phyloP scores from a whole-genome alignment of 2,797 vertebrate species.

The Hyperoplus immaculatus region DNA sequence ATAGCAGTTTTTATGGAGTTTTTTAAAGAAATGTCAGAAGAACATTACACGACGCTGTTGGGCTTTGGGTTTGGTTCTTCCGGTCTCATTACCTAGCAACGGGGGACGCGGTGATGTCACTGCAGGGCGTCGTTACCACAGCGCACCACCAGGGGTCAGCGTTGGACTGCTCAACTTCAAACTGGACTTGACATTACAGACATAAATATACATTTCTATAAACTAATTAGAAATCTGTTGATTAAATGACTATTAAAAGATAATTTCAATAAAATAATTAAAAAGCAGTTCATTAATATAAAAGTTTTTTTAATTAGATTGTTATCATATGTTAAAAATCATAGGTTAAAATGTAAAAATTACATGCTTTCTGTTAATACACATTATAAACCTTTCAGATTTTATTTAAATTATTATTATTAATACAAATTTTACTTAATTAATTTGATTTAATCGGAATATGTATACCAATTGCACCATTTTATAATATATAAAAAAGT shows the following conservation, averaged over 20 bases:
- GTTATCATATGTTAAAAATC: too few species aligned
- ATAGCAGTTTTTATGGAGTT: accelerated
- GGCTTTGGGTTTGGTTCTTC: conserved; percentile 52
- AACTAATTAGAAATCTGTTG: neutral
- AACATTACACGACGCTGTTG: conserved; percentile 22
- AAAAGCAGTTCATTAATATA: too few species aligned
- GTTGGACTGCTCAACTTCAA: neutral
- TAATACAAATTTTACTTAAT: too few species aligned
- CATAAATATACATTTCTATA: neutral
- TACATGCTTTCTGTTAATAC: too few species aligned
- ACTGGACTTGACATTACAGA: neutral
- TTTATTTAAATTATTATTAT: too few species aligned
- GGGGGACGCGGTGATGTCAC: conserved; percentile 74
- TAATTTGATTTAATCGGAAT: neutral
- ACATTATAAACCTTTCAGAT: too few species aligned
- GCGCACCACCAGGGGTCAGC: conserved; percentile 32
- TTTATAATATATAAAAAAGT: neutral
- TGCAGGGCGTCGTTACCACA: neutral
- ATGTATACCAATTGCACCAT: neutral
- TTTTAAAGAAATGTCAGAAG: neutral
- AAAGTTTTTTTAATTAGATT: too few species aligned
- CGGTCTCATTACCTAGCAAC: conserved; percentile 83
- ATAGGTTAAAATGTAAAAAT: too few species aligned
- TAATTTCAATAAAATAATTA: too few species aligned
- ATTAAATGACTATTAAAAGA: too few species aligned